Base-by-base conservation (phyloP, 1,140 invertebrate species). In the Drosophila saltans region DNA sequence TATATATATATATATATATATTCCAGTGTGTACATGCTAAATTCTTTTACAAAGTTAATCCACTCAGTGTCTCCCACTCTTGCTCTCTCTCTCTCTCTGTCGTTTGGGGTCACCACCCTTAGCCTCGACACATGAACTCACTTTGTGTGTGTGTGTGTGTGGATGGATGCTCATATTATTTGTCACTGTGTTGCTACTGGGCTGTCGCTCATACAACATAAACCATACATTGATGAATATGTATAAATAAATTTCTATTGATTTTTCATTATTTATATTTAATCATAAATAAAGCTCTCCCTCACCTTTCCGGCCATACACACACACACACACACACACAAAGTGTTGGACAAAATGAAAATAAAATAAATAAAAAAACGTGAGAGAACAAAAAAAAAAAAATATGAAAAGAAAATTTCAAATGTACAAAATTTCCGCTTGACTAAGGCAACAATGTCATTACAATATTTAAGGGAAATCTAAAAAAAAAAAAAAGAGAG, bases 261-360 rank as follows among this genome's bases (percentile, higher is more conserved):
- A 78, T 78, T 78, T 78, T 78, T 78, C 74, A 78, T 78, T 78
- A 78, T 78, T 77, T 78, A 72, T 78, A 72, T 78, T 78, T 78
- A 78, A 78, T 78, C 77, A 78, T 78, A 78, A 77, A 78, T 77
- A 77, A 77, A 76, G 52, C 59, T 33, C 56, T 11, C 72, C 72
- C 16, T 36, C 21, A 11, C 10, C 36, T 36, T 41, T 40, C 33
- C 24, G 24, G 16, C 30, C 41, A 10, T 7, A 68, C 75, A 16
- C 16, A 16, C 16, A 16, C 16, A 16, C 16, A 16, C 16, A 16
- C 16, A 16, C 16, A 16, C 16, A 16, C 16, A 75, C 65, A 68
- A 36, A 72, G 56, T 75, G 60, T 26, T 48, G 72, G 52, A 41
- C 33, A 61, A 52, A 8, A 16, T 1, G 16, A 36, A 40, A 65